Conservation (phyloP, 2,797 vertebrate genomes). For the Urocyon cinereoargenteus region DNA sequence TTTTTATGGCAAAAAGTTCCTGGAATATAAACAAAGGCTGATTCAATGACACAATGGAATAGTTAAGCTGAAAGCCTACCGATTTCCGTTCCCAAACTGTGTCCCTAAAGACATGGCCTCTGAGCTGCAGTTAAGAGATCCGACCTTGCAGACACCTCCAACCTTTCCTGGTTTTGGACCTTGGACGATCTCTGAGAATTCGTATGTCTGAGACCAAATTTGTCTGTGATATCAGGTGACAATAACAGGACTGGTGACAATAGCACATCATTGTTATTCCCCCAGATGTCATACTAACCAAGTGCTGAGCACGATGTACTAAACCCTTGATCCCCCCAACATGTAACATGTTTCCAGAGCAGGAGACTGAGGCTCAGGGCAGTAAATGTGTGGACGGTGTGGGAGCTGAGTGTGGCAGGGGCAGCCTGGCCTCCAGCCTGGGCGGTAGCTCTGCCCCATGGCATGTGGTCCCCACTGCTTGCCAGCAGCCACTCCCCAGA, state of each 20-base stretch:
- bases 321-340: not conserved
- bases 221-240: too few species aligned
- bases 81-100: rapidly evolving
- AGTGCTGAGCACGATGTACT: not conserved
- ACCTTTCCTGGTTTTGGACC: not conserved
- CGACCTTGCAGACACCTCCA: not conserved
- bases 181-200: not conserved
- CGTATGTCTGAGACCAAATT: not conserved
- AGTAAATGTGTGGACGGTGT: too few species aligned
- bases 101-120: rapidly evolving
- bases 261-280: rapidly evolving
- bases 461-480: not conserved
- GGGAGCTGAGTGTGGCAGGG: not conserved
- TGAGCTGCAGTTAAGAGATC: too few species aligned
- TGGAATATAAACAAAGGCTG: not conserved
- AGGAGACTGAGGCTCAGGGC: not conserved
- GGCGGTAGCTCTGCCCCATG: rapidly evolving
- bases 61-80: not conserved
- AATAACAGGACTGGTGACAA: rapidly evolving
- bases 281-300: rapidly evolving
- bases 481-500: not conserved
- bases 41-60: rapidly evolving
- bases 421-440: rapidly evolving
- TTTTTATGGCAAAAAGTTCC: not conserved
- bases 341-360: not conserved